Evolutionary conservation across 2,888 invertebrate species (phyloP), one percentile per base, ranked within the genome.

Genomic region (Hypselothyrea guttata): DNA sequence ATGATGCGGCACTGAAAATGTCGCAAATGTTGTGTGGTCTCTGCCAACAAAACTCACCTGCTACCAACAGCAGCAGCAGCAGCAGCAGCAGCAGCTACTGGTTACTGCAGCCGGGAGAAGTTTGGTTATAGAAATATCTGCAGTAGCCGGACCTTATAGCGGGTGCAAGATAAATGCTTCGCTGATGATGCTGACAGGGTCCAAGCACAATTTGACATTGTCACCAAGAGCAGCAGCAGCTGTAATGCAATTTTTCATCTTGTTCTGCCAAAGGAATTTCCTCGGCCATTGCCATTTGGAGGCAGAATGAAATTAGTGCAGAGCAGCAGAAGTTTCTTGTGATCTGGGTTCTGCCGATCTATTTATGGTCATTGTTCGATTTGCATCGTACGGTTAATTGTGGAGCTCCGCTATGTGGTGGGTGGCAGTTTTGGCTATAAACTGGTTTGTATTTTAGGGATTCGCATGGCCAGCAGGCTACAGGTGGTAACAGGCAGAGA

Each of bases 301-400:
- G n/a, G 7, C 3, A n/a, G 7, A 54, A 54, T 45, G 56, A 56
- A 68, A 72, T 72, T 72, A 57, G 71, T 40, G 51, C 37, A 33
- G 42, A 44, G 48, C 61, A 30, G 38, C 35, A n/a, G 16, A 16
- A 30, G 16, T 41, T 30, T 22, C 13, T 12, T 44, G 15, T 18
- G 15, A 1, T 28, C 7, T 28, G 28, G 28, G 28, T 9, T 28
- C 8, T 28, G n/a, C 4, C 1, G 11, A 5, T 15, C 65, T 73
- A 33, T 69, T 72, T 71, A 77, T 84, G 84, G 78, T 57, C 84
- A 83, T 83, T 76, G 69, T 81, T 68, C 62, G 74, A 81, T 81
- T 82, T 84, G 79, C 84, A 84, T 84, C 71, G 84, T 84, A 81
- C 78, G 81, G 78, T 84, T 81, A 84, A 78, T 81, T 79, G 78